Evolutionary conservation across 92 coral and sea anemone species (phyloP).

Genomic region (Montipora capitata): DNA sequence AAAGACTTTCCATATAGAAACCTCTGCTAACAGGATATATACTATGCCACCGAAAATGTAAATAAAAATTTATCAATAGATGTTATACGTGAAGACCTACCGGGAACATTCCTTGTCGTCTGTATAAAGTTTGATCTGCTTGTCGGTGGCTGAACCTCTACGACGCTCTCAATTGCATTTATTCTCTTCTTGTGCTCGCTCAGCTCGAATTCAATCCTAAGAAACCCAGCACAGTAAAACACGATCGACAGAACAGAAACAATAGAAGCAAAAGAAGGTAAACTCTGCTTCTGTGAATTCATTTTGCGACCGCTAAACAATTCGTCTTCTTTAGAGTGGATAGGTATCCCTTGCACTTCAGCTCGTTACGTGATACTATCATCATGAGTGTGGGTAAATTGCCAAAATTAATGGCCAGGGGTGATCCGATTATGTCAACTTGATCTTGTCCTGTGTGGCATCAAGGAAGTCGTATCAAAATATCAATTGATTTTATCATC

Average conservation of each 20-base stretch:
- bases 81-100: not conserved
- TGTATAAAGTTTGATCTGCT: not conserved
- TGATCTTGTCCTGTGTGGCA: too few relatives aligned
- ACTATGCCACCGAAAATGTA: too few relatives aligned
- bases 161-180: conserved; percentile 1
- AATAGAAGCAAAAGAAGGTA: conserved; percentile 2
- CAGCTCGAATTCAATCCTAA: conserved; percentile 12
- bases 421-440: too few relatives aligned
- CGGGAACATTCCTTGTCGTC: not conserved
- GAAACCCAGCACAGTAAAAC: conserved; percentile 15
- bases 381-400: not conserved
- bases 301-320: not conserved
- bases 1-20: too few relatives aligned
- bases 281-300: not conserved
- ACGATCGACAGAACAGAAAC: conserved; percentile 1
- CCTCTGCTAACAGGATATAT: too few relatives aligned
- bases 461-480: too few relatives aligned
- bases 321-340: too few relatives aligned
- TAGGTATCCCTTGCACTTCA: not conserved
- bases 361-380: conserved; percentile 2
- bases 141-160: not conserved
- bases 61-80: too few relatives aligned
- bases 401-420: not conserved
- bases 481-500: too few relatives aligned
- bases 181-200: conserved; percentile 4